Evolutionary conservation across 1,140 invertebrate species (phyloP), one percentile per base, ranked within the genome.

Genomic region (Thaumetopoea pityocampa): DNA sequence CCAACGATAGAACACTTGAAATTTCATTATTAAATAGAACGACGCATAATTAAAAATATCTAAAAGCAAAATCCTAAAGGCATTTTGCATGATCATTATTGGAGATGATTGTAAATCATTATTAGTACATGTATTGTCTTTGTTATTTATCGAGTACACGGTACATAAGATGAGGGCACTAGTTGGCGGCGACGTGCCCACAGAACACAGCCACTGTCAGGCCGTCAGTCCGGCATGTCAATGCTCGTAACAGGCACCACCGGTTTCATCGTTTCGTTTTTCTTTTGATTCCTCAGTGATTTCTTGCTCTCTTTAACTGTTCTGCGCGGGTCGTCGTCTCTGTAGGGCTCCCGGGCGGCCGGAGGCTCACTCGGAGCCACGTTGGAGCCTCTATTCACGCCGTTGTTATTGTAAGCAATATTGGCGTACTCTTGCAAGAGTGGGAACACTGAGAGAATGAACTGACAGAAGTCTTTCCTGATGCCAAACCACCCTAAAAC

Each of bases 341-440:
- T 88, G 86, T 79, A 87, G 35, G 52, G 86, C 68, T 67, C 89
- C 46, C 63, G 88, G 58, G 56, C 87, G 85, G 60, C 72, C 45
- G 41, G 73, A 52, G 46, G 87, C 49, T 71, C 88, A 84, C 23
- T 86, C 49, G 48, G 80, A 56, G 57, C 60, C 23, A 41, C 74
- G 57, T 55, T 85, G 41, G 44, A 83, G 74, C 36, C 84, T 68
- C 59, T 74, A 51, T 43, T 86, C 57, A 81, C 78, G n/a, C n/a
- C n/a, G 46, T 92, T 89, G 19, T 89, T 92, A 77, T 92, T 93
- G 68, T 99, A 99, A 1, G 96, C 96, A 59, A 99, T 98, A 78
- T 99, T 99, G 2, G 96, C 97, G 76, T 99, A 99, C 70, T 99
- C 96, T 88, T 98, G 96, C 7, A 99, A 88, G 41, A 97, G 88